Evolutionary conservation across 2,888 invertebrate species (phyloP).

Genomic region (Oscheius sp.): DNA sequence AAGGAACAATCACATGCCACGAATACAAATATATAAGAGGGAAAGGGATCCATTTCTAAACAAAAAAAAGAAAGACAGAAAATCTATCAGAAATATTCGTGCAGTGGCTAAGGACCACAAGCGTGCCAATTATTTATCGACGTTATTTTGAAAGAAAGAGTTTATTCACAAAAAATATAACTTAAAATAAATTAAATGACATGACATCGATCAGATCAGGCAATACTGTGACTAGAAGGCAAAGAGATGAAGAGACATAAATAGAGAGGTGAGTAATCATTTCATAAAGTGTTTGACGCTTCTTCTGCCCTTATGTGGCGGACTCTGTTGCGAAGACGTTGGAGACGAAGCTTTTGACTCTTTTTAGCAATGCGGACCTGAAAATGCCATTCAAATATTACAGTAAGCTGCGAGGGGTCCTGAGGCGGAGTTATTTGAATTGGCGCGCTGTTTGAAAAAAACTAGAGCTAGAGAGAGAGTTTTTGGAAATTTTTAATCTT

Average conservation of each 20-base stretch:
- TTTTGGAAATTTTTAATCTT: not conserved
- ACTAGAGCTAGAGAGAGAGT: too few species aligned
- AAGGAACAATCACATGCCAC: not conserved
- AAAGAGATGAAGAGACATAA: not conserved
- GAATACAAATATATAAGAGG: not conserved
- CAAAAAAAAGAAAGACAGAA: not conserved
- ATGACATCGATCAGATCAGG: not conserved
- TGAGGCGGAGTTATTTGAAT: too few species aligned
- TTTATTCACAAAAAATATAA: not conserved
- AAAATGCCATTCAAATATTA: slow-evolving; percentile 9
- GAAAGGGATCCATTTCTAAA: not conserved
- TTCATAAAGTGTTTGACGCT: not conserved
- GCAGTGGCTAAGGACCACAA: slow-evolving; percentile 22
- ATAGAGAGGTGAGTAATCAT: too few species aligned
- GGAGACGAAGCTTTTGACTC: slow-evolving; percentile 14
- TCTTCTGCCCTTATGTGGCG: not conserved
- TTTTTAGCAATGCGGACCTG: slow-evolving; percentile 31
- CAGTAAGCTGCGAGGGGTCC: too few species aligned
- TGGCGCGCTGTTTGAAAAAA: too few species aligned
- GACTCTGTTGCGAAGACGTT: slow-evolving; percentile 24
- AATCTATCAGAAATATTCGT: slow-evolving; percentile 4
- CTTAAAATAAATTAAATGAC: not conserved
- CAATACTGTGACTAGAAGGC: not conserved
- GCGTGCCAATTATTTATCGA: not conserved
- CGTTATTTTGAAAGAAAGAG: not conserved